Percentiles rank a stretch among this genome's conserved stretches.
phyloP scores from a whole-genome alignment of 2,888 invertebrate genomes.

The Metallyticus violacea region DNA sequence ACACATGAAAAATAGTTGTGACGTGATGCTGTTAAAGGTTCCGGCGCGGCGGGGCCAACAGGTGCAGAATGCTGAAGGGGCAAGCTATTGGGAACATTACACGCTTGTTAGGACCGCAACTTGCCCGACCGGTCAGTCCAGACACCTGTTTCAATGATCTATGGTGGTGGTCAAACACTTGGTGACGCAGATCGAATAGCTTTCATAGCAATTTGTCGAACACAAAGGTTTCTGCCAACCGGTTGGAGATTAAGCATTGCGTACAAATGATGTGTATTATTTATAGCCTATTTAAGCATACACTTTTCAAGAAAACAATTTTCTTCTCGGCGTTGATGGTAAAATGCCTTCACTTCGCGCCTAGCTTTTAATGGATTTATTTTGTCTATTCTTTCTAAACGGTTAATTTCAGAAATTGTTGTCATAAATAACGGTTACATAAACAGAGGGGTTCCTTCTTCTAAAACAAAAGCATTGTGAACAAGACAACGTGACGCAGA shows the following conservation, averaged over 20 bases:
- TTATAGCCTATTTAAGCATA: background rate
- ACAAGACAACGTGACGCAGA: no score
- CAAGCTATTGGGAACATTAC: background rate
- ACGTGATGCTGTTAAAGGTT: background rate
- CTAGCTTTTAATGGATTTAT: no score
- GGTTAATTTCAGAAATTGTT: no score
- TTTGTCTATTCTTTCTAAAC: no score
- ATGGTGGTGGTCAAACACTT: background rate
- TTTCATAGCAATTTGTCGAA: background rate
- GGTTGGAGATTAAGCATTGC: no score
- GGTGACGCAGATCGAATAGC: background rate
- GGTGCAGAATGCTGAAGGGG: background rate
- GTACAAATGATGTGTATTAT: background rate
- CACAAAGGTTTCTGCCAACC: background rate
- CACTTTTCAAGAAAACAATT: background rate
- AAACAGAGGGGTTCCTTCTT: no score
- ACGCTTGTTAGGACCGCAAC: background rate
- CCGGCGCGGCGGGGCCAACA: no score
- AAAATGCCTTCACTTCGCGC: no score
- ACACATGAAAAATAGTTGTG: background rate
- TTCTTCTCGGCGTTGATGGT: background rate
- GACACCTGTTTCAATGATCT: background rate
- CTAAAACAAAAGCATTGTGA: no score
- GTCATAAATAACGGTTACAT: no score
- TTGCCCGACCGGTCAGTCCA: background rate